Conservation (phyloP, 2,113 vertebrate genomes). For the Ascaphus truei region DNA sequence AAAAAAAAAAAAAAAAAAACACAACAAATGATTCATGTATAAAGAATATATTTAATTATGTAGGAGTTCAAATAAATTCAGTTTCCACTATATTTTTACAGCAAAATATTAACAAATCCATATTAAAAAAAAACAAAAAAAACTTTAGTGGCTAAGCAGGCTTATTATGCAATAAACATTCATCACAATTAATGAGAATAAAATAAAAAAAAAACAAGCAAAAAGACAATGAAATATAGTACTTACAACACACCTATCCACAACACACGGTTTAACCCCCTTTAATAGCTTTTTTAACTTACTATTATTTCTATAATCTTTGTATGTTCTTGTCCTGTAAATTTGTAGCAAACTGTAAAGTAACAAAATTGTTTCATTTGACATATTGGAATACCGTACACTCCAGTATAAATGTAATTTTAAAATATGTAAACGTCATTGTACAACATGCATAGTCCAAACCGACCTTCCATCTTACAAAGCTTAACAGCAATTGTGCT, state of each 20-base stretch:
- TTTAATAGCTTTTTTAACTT: conserved; percentile 67
- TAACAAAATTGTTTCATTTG: conserved; percentile 67
- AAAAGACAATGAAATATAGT: conserved; percentile 61
- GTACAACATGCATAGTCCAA: conserved; percentile 74
- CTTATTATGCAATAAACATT: conserved; percentile 68
- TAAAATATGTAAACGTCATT: conserved; percentile 70
- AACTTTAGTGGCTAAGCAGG: conserved; percentile 64
- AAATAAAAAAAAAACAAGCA: conserved; percentile 57
- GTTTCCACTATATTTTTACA: conserved; percentile 60
- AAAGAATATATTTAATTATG: conserved; percentile 67
- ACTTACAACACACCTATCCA: conserved; percentile 67
- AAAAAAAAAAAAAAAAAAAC: too few species aligned
- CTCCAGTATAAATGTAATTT: conserved; percentile 57
- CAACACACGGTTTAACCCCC: conserved; percentile 63
- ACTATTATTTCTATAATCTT: conserved; percentile 48
- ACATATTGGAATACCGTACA: conserved; percentile 64
- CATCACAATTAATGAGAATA: conserved; percentile 65
- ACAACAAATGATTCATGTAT: conserved; percentile 57
- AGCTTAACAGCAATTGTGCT: conserved; percentile 62
- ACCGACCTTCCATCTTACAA: conserved; percentile 60
- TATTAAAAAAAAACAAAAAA: conserved; percentile 46
- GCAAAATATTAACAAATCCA: conserved; percentile 49
- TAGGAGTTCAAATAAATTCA: conserved; percentile 66
- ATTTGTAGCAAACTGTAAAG: conserved; percentile 22
- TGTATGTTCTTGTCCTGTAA: not conserved